phyloP scores from a whole-genome alignment of 2,797 vertebrate species.

The Percopsis omiscomaycus region DNA sequence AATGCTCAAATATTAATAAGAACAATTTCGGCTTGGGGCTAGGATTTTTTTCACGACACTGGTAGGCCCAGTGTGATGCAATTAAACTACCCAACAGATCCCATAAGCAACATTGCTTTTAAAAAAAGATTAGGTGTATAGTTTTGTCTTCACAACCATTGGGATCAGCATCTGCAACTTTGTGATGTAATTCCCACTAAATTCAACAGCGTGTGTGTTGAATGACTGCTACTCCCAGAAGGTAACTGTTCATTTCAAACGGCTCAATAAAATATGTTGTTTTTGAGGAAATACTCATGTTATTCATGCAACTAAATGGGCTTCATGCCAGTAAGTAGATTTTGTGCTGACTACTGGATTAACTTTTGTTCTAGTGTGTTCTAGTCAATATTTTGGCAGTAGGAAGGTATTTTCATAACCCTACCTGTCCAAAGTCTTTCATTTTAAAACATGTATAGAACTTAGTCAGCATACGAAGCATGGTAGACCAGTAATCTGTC shows the following conservation, averaged over 20 bases:
- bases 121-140: no score
- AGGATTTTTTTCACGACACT: no score
- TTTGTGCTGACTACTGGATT: constrained; percentile 70
- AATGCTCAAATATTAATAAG: no score
- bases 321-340: constrained; percentile 69
- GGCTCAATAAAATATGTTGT: constrained; percentile 34
- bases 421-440: constrained; percentile 25
- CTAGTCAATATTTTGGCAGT: constrained; percentile 41
- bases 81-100: no score
- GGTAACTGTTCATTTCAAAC: constrained; percentile 7
- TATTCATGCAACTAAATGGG: constrained; percentile 5
- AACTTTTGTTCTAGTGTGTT: constrained; percentile 50
- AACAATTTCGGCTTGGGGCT: no score
- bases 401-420: constrained; percentile 28
- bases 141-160: no score
- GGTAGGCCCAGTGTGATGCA: no score
- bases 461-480: no score
- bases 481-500: not conserved
- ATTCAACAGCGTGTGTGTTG: not conserved
- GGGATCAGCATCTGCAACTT: no score
- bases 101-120: no score
- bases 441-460: no score
- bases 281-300: constrained; percentile 26
- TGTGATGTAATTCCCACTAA: no score
- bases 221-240: not conserved